Conservation (phyloP, 2,113 vertebrate genomes). For the Trochalopteron elliotii region DNA sequence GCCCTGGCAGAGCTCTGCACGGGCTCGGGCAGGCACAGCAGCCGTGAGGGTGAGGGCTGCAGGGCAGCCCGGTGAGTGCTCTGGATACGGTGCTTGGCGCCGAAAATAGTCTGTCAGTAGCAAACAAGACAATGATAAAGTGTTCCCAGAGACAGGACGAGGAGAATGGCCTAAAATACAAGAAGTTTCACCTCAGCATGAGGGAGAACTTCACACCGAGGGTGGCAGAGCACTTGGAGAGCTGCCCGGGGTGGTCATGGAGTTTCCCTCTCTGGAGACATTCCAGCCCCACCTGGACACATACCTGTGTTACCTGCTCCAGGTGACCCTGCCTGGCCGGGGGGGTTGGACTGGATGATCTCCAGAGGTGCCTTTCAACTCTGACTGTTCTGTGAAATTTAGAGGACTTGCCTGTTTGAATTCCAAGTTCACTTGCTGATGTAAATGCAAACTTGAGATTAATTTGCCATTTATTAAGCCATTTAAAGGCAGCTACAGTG, state of each 20-base stretch:
- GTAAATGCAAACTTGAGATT: neutral
- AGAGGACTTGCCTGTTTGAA: neutral
- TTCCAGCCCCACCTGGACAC: neutral
- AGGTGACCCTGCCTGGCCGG: neutral
- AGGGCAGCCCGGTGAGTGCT: neutral
- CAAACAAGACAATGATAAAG: neutral
- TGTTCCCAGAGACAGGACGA: neutral
- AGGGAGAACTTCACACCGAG: accelerated
- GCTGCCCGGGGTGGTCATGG: neutral
- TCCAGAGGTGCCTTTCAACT: neutral
- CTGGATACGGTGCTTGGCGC: too few relatives aligned
- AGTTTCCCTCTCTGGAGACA: neutral
- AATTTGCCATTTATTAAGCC: neutral
- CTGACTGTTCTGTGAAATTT: neutral
- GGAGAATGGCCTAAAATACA: neutral
- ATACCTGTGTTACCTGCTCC: neutral
- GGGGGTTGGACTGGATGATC: accelerated
- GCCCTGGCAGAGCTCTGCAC: neutral
- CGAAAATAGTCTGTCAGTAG: neutral
- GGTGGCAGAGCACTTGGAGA: neutral
- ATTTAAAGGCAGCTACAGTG: neutral
- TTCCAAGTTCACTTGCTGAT: neutral
- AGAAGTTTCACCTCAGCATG: neutral
- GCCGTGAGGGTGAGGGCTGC: neutral
- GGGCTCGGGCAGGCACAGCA: neutral